phyloP scores from a whole-genome alignment of 2,797 vertebrate species.

The Threskiornis aethiopicus region DNA sequence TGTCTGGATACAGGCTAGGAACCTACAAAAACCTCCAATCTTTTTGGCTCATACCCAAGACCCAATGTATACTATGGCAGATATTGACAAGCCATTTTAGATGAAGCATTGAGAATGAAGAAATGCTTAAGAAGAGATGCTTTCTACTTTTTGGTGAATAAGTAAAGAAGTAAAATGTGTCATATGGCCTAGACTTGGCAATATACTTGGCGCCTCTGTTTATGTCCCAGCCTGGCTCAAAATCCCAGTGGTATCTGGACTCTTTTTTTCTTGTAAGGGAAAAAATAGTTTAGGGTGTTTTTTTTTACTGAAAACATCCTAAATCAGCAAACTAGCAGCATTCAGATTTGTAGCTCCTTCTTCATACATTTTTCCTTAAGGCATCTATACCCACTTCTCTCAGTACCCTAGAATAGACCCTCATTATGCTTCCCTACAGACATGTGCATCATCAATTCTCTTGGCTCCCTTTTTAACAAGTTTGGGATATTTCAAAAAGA shows the following conservation, averaged over 20 bases:
- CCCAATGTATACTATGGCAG: not conserved
- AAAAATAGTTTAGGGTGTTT: fast-evolving
- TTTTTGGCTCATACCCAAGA: not conserved
- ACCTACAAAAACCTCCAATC: fast-evolving
- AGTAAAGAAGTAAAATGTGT: not conserved
- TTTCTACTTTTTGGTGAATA: not conserved
- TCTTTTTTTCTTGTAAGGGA: not conserved
- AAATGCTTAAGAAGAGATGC: not conserved
- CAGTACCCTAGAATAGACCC: not conserved
- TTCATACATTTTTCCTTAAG: not conserved
- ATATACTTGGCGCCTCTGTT: not conserved
- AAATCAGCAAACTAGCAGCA: not conserved
- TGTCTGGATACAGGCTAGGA: not conserved
- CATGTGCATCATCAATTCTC: not conserved
- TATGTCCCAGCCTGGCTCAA: not conserved
- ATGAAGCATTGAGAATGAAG: not conserved
- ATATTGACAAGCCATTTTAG: not conserved
- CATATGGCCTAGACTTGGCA: not conserved
- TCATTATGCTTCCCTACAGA: not conserved
- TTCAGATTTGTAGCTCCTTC: not conserved
- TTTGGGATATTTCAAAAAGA: not conserved
- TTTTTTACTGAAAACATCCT: not conserved
- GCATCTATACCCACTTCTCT: not conserved
- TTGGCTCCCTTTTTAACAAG: not conserved
- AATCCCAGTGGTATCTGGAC: not conserved